phyloP scores from a whole-genome alignment of 2,113 vertebrate genomes.

The Cynocephalus volans region DNA sequence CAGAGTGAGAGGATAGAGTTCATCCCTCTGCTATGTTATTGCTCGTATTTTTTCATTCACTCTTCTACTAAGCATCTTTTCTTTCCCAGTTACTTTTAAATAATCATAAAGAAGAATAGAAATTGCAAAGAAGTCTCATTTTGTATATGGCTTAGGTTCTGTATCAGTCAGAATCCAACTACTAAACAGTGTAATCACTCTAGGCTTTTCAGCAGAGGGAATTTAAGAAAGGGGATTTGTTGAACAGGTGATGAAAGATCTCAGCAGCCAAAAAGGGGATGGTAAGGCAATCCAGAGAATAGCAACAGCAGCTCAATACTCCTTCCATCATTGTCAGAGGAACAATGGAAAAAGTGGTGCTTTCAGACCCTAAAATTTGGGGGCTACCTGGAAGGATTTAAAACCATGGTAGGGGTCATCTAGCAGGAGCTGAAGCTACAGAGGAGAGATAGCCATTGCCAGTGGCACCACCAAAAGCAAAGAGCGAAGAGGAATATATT shows the following conservation, averaged over 20 bases:
- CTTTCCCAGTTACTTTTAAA: background rate
- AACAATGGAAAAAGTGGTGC: background rate
- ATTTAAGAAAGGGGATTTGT: background rate
- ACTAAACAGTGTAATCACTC: background rate
- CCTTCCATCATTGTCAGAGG: background rate
- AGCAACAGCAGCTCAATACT: background rate
- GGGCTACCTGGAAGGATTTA: background rate
- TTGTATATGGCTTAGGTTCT: background rate
- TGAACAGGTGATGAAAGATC: background rate
- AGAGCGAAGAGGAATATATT: background rate
- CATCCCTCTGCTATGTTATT: background rate
- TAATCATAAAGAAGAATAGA: slow-evolving; percentile 1
- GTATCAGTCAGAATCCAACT: background rate
- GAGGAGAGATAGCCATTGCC: background rate
- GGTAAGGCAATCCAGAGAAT: background rate
- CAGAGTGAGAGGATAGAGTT: slow-evolving; percentile 5
- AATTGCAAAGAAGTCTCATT: background rate
- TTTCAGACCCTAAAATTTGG: background rate
- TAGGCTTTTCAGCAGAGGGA: background rate
- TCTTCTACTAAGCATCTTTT: background rate
- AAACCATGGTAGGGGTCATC: background rate
- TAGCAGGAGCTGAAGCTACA: background rate
- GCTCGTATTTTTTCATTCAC: background rate
- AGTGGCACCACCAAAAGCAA: background rate
- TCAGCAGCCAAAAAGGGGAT: background rate